Percentiles rank a stretch among this genome's conserved stretches.
These are phyloP conservation scores for Argentina silus DNA, from an alignment of 2,797 vertebrate genomes.

Conservation along the genomic window DNA sequence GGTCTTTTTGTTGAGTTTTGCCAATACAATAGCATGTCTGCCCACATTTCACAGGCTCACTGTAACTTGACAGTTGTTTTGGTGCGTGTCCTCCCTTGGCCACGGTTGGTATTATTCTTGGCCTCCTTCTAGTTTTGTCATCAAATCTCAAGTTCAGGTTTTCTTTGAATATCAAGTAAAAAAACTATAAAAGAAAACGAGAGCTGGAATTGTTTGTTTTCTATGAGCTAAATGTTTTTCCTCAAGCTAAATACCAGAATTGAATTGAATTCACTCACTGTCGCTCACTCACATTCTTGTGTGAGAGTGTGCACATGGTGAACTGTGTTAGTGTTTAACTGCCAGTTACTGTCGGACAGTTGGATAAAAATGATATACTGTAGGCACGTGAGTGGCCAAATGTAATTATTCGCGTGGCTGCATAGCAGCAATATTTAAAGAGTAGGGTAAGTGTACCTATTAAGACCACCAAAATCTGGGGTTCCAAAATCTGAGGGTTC, in stretches of 20 bases:
- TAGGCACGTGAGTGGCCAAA: too few species aligned
- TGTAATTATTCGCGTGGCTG: too few species aligned
- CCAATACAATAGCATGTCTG: conserved; percentile 46
- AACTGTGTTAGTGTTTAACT: conserved; percentile 14
- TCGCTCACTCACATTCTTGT: neutral
- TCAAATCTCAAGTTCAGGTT: neutral
- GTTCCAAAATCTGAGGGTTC: too few species aligned
- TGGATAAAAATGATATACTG: too few species aligned
- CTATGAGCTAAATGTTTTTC: neutral
- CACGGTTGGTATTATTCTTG: conserved; percentile 44
- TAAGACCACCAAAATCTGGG: too few species aligned
- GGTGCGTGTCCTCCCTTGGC: conserved; percentile 43
- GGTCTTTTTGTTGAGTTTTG: conserved; percentile 49
- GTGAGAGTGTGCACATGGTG: neutral
- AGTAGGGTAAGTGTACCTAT: too few species aligned
- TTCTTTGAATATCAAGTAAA: too few species aligned
- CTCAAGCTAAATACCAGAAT: neutral
- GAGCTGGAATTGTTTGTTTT: conserved; percentile 31
- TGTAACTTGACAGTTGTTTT: conserved; percentile 43
- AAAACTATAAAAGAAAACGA: too few species aligned
- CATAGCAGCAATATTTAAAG: too few species aligned
- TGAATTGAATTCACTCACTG: neutral
- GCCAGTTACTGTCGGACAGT: neutral
- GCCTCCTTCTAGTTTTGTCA: conserved; percentile 28
- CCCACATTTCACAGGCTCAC: conserved; percentile 38